Evolutionary conservation across 1,140 invertebrate genomes (phyloP).

Genomic region (Pectinophora gossypiella): DNA sequence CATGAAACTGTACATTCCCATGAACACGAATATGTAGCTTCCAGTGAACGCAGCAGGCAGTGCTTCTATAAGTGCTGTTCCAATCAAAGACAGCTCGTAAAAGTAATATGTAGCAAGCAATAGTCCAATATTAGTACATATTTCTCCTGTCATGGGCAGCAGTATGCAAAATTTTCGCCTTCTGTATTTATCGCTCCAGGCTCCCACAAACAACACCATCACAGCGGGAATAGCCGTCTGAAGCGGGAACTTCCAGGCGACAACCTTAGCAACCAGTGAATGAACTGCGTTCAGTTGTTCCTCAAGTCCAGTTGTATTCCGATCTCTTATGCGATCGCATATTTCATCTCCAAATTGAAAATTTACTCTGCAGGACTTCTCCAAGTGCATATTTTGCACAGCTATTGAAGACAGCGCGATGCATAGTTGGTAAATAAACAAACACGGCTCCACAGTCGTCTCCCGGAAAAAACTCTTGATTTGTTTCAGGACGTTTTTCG

Average conservation of each 20-base stretch:
- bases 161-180: conserved; percentile 80
- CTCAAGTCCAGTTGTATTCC: conserved; percentile 65
- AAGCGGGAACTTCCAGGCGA: conserved; percentile 70
- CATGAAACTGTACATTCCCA: conserved; percentile 80
- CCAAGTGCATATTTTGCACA: conserved; percentile 67
- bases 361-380: conserved; percentile 79
- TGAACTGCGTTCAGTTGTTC: conserved; percentile 74
- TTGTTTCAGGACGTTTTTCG: conserved; percentile 42
- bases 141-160: conserved; percentile 78
- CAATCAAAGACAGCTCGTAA: conserved; percentile 72
- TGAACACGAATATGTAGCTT: conserved; percentile 77
- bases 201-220: conserved; percentile 79
- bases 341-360: conserved; percentile 74
- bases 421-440: conserved; percentile 63
- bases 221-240: conserved; percentile 77
- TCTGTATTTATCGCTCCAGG: conserved; percentile 80
- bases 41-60: conserved; percentile 76
- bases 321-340: conserved; percentile 76
- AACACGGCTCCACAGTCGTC: conserved; percentile 62
- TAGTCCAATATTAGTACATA: conserved; percentile 64
- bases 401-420: conserved; percentile 56
- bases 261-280: conserved; percentile 75
- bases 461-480: conserved; percentile 45
- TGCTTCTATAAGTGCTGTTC: conserved; percentile 74
- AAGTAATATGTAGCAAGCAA: conserved; percentile 66